Percentiles rank a stretch among this genome's conserved stretches.
These are phyloP conservation scores for Orthonyx spaldingii DNA, from an alignment of 2,113 vertebrate genomes.

Conservation along the genomic window DNA sequence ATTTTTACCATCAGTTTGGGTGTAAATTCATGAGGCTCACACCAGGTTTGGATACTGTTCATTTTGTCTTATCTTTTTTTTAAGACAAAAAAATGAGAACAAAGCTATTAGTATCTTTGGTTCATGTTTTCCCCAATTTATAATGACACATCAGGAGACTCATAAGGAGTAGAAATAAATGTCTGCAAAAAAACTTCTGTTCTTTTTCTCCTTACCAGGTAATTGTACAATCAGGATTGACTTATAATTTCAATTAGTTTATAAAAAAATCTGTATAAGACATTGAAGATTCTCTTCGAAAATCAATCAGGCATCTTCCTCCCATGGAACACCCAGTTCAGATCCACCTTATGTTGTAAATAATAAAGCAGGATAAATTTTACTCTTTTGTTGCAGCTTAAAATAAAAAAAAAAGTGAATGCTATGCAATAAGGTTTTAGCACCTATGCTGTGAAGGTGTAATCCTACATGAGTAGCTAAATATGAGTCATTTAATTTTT, in stretches of 20 bases:
- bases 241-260: not conserved
- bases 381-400: not conserved
- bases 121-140: not conserved
- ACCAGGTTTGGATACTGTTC: not conserved
- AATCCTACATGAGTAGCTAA: not conserved
- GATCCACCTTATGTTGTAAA: not conserved
- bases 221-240: not conserved
- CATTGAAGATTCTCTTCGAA: not conserved
- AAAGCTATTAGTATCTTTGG: not conserved
- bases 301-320: not conserved
- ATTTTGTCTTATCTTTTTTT: not conserved
- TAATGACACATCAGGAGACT: slow-evolving; percentile 9
- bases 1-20: not conserved
- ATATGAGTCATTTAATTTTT: not conserved
- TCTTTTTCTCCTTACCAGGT: not conserved
- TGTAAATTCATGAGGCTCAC: not conserved
- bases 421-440: not conserved
- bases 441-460: not conserved
- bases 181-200: not conserved
- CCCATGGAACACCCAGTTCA: not conserved
- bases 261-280: not conserved
- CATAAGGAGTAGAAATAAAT: slow-evolving; percentile 21
- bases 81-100: not conserved
- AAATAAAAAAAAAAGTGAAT: not conserved
- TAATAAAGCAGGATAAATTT: not conserved